Evolutionary conservation across 2,888 invertebrate species (phyloP).

Genomic region (Bellardia bayeri): DNA sequence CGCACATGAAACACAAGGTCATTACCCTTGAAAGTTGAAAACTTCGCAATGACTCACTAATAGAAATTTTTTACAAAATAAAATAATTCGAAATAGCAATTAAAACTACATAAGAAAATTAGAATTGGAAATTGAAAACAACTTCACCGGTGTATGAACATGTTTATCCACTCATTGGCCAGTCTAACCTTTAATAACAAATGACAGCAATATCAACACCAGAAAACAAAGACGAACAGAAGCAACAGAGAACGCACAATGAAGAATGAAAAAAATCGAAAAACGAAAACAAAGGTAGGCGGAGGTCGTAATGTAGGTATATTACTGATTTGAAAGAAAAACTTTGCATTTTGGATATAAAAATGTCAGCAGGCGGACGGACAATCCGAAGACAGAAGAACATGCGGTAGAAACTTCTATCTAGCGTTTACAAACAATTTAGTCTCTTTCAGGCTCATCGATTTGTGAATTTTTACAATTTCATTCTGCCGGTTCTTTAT

Average conservation of each 20-base stretch:
- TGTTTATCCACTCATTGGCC: background rate
- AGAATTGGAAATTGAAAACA: background rate
- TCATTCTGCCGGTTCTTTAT: background rate
- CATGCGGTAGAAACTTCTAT: conserved; percentile 53
- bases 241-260: conserved; percentile 7
- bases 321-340: conserved; percentile 8
- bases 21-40: conserved; percentile 48
- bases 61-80: conserved; percentile 5
- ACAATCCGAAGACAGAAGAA: conserved; percentile 27
- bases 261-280: conserved; percentile 17
- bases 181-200: background rate
- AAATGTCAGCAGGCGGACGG: conserved; percentile 17
- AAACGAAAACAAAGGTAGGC: conserved; percentile 32
- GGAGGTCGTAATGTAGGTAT: conserved; percentile 41
- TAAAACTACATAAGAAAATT: background rate
- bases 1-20: conserved; percentile 53
- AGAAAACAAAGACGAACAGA: conserved; percentile 38
- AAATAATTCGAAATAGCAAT: background rate
- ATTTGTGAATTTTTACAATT: background rate
- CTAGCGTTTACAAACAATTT: background rate
- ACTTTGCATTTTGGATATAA: conserved; percentile 26
- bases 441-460: background rate
- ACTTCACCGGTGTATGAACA: background rate
- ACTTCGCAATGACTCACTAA: conserved; percentile 56
- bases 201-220: background rate